Conservation (phyloP, 2,797 vertebrate species). For the Gouania willdenowi region DNA sequence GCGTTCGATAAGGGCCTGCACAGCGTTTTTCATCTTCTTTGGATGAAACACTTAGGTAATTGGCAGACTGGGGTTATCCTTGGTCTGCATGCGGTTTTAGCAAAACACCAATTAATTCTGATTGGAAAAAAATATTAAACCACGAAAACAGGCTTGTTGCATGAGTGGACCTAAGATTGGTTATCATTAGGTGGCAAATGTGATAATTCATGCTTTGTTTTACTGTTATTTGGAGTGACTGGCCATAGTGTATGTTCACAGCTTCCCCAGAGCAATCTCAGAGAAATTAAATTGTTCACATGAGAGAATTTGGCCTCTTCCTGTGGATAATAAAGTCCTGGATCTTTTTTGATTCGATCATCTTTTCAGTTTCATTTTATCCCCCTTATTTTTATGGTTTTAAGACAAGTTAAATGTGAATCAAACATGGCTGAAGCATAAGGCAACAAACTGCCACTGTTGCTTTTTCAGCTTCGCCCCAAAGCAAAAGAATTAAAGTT, state of each 20-base stretch:
- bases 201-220: slow-evolving; percentile 31
- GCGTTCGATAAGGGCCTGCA: slow-evolving; percentile 63
- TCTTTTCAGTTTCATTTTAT: slow-evolving; percentile 14
- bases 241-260: slow-evolving; percentile 26
- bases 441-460: too few relatives aligned
- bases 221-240: slow-evolving; percentile 14
- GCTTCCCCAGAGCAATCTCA: slow-evolving; percentile 41
- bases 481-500: too few relatives aligned
- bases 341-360: slow-evolving; percentile 20
- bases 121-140: slow-evolving; percentile 14
- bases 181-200: slow-evolving; percentile 56
- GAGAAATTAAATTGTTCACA: slow-evolving; percentile 36
- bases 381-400: background rate
- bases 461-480: too few relatives aligned
- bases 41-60: slow-evolving; percentile 75
- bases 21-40: slow-evolving; percentile 66
- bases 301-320: slow-evolving; percentile 29
- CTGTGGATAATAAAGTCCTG: slow-evolving; percentile 9
- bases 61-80: slow-evolving; percentile 71
- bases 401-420: background rate
- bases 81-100: slow-evolving; percentile 58
- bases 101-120: slow-evolving; percentile 68
- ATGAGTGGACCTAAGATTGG: slow-evolving; percentile 23
- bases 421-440: background rate
- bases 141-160: slow-evolving; percentile 25